phyloP scores from a whole-genome alignment of 1,140 invertebrate species.

The Drosophila mauritiana region DNA sequence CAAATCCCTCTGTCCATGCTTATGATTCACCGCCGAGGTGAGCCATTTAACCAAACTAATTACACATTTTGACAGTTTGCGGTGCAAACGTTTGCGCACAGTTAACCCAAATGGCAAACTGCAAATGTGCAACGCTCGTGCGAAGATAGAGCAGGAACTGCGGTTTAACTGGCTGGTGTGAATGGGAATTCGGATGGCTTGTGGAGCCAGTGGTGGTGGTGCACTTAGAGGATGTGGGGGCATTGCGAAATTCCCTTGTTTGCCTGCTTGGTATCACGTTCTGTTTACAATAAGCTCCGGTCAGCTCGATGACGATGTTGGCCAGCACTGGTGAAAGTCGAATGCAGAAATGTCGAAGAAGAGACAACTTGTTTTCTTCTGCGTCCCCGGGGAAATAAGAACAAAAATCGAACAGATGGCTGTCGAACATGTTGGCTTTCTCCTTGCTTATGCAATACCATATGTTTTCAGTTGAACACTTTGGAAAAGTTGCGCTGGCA shows the following conservation, averaged over 20 bases:
- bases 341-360: constrained; percentile 10
- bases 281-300: constrained; percentile 41
- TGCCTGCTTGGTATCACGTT: constrained; percentile 33
- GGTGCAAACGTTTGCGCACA: constrained; percentile 63
- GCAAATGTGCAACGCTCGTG: constrained; percentile 46
- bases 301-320: constrained; percentile 42
- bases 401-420: constrained; percentile 31
- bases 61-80: constrained; percentile 70
- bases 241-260: constrained; percentile 9
- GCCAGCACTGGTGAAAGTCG: constrained; percentile 4
- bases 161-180: constrained; percentile 20
- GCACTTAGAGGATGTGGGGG: background rate
- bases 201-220: constrained; percentile 5
- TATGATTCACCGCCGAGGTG: constrained; percentile 48
- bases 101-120: constrained; percentile 46
- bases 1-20: background rate
- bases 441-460: constrained; percentile 25
- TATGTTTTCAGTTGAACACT: constrained; percentile 7
- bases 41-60: constrained; percentile 51
- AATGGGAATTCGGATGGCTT: background rate
- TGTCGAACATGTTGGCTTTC: constrained; percentile 18
- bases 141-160: constrained; percentile 41
- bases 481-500: constrained; percentile 6
- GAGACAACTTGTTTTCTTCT: constrained; percentile 11
- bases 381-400: constrained; percentile 5